Conservation (phyloP, 2,797 vertebrate genomes). For the Jordanella pulchra region DNA sequence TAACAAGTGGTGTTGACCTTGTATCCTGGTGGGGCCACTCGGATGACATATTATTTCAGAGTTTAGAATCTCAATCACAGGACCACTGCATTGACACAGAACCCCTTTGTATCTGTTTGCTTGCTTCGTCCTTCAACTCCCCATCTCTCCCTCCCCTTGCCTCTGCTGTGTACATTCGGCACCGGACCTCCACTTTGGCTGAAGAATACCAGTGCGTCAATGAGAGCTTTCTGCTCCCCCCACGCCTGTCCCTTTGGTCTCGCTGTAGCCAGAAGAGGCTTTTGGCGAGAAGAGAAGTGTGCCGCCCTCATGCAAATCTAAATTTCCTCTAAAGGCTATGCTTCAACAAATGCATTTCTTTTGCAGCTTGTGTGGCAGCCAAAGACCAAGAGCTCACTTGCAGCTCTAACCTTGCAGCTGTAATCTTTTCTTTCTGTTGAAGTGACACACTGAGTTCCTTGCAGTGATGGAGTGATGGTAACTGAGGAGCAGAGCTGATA, state of each 20-base stretch:
- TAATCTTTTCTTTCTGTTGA: constrained; percentile 39
- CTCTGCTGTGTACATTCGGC: constrained; percentile 68
- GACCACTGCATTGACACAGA: constrained; percentile 61
- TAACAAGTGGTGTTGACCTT: constrained; percentile 55
- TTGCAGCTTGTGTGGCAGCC: constrained; percentile 29
- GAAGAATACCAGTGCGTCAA: constrained; percentile 73
- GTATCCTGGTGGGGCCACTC: constrained; percentile 45
- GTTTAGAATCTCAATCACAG: constrained; percentile 63
- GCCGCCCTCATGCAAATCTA: constrained; percentile 59
- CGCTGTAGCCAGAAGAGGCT: constrained; percentile 55
- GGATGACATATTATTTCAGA: constrained; percentile 72
- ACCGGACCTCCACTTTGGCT: constrained; percentile 63
- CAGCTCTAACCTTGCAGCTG: constrained; percentile 15
- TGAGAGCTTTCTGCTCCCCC: constrained; percentile 61
- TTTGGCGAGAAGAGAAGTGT: constrained; percentile 53
- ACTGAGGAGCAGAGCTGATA: constrained; percentile 50
- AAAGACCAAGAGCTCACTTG: constrained; percentile 25
- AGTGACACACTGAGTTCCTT: constrained; percentile 29
- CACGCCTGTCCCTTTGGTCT: constrained; percentile 51
- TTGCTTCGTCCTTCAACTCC: constrained; percentile 49
- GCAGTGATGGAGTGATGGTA: constrained; percentile 51
- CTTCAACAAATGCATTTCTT: constrained; percentile 30
- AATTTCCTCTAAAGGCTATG: constrained; percentile 57
- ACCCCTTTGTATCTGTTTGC: constrained; percentile 71
- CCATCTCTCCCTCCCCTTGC: constrained; percentile 41